Evolutionary conservation across 2,113 vertebrate genomes (phyloP).

Genomic region (Xyliphius kryptos): DNA sequence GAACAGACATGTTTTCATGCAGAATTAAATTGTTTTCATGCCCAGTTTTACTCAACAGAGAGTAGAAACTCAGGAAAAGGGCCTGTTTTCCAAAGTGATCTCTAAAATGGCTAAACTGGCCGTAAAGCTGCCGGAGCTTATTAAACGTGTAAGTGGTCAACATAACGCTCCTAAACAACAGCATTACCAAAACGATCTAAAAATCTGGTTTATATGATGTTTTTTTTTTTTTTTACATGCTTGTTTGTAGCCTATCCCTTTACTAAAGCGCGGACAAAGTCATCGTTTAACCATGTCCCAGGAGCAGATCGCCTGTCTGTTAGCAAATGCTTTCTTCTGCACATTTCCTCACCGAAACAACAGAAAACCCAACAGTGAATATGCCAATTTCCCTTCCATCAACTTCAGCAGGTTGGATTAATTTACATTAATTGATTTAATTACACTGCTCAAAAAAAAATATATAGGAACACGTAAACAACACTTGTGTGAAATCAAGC

Average conservation of each 20-base stretch:
- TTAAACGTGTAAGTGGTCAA: conserved; percentile 48
- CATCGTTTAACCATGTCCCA: conserved; percentile 56
- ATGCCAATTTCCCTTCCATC: conserved; percentile 55
- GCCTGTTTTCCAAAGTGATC: not conserved
- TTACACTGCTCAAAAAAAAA: too few species aligned
- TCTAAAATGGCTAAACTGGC: conserved; percentile 57
- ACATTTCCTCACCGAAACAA: conserved; percentile 64
- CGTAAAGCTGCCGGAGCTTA: conserved; percentile 20
- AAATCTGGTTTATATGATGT: not conserved
- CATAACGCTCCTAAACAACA: too few species aligned
- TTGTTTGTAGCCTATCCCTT: conserved; percentile 52
- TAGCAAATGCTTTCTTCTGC: conserved; percentile 69
- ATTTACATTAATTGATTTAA: not conserved
- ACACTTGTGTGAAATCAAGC: too few species aligned
- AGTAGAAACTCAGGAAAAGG: not conserved
- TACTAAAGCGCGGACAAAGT: conserved; percentile 42
- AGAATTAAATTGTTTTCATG: not conserved
- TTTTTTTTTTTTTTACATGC: not conserved
- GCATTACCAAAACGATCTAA: too few species aligned
- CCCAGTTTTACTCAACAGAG: conserved; percentile 19
- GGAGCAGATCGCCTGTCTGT: conserved; percentile 57
- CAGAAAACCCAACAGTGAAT: conserved; percentile 37
- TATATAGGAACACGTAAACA: too few species aligned
- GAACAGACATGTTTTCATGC: not conserved
- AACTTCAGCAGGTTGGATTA: conserved; percentile 63